Percentiles rank a stretch among this genome's conserved stretches.
Evolutionary conservation across 2,888 invertebrate genomes (phyloP).

Genomic region (Pandemis heparana): DNA sequence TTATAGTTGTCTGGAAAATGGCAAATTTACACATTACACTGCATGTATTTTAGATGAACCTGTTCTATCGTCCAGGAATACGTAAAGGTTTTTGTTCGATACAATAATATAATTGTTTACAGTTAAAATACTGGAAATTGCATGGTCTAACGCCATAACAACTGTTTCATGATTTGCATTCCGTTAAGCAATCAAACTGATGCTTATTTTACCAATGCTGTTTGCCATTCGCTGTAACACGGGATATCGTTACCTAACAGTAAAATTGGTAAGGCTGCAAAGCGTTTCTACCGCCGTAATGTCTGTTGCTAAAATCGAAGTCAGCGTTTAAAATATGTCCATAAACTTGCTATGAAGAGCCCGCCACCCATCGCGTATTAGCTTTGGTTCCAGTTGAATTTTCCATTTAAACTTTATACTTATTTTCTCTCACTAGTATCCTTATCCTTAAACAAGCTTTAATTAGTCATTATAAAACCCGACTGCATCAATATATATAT

Average conservation of each 20-base stretch:
- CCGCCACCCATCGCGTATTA: no score
- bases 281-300: no score
- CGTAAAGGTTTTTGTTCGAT: neutral
- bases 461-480: no score
- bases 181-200: slow-evolving; percentile 26
- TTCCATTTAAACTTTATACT: neutral
- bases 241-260: neutral
- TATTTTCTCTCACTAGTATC: no score
- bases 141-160: slow-evolving; percentile 24
- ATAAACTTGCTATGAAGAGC: no score
- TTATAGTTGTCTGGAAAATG: slow-evolving; percentile 14
- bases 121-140: slow-evolving; percentile 5
- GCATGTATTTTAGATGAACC: neutral
- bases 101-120: neutral
- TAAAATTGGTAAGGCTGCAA: neutral
- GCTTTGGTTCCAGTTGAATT: neutral
- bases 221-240: slow-evolving; percentile 6
- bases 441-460: no score
- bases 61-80: neutral
- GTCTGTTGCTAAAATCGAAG: no score
- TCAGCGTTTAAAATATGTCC: no score
- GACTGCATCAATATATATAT: no score
- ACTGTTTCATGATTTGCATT: slow-evolving; percentile 4
- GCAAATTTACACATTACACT: neutral
- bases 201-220: slow-evolving; percentile 20